Evolutionary conservation across 1,140 invertebrate species (phyloP).

Genomic region (Trachelipus rathkii): DNA sequence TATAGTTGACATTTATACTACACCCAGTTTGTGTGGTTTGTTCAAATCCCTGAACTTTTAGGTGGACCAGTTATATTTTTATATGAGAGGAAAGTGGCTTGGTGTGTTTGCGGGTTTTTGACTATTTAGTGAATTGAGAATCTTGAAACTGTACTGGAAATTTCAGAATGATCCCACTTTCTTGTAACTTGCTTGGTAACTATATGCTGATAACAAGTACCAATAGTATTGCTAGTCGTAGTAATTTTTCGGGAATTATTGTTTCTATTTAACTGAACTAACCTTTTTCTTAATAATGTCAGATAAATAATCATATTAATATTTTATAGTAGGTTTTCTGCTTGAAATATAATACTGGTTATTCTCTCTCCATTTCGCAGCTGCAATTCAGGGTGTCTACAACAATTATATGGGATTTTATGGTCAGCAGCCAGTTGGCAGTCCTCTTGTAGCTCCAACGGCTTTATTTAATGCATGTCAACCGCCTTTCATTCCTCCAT

Average conservation of each 20-base stretch:
- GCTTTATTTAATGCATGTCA: conserved; percentile 28
- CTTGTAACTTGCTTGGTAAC: not conserved
- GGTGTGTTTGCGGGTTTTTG: no score
- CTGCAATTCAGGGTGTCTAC: conserved; percentile 28
- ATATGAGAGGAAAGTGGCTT: no score
- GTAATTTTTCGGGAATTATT: no score
- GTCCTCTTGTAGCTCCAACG: conserved; percentile 29
- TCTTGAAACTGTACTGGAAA: no score
- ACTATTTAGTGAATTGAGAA: no score
- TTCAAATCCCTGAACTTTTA: no score
- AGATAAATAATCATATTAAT: not conserved
- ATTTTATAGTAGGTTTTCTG: conserved; percentile 22
- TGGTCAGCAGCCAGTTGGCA: conserved; percentile 28
- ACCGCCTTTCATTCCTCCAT: conserved; percentile 41
- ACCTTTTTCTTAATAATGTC: no score
- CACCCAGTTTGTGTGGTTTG: no score
- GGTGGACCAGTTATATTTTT: no score
- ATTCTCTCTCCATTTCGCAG: not conserved
- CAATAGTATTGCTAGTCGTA: not conserved
- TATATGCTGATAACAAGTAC: not conserved
- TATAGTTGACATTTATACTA: no score
- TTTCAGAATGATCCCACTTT: not conserved
- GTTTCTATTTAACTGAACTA: no score
- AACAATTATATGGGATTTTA: conserved; percentile 32
- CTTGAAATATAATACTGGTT: not conserved